These are phyloP conservation scores for Brachionus asplanchnoidis DNA, from an alignment of 1,140 invertebrate species.

Conservation along the genomic window DNA sequence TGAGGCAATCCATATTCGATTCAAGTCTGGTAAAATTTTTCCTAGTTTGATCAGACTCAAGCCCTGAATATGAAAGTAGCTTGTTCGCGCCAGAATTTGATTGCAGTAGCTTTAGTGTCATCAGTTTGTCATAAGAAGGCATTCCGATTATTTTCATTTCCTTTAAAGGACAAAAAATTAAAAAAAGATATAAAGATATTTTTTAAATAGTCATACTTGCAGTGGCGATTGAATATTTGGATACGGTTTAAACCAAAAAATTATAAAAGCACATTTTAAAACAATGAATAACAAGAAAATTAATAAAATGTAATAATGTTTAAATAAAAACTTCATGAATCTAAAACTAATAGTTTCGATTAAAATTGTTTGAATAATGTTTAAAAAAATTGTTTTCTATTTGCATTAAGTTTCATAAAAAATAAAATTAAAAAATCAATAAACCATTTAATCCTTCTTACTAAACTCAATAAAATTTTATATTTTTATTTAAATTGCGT, in stretches of 20 bases:
- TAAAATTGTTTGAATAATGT: neutral
- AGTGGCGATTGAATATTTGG: neutral
- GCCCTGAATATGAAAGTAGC: neutral
- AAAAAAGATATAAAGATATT: neutral
- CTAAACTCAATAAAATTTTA: neutral
- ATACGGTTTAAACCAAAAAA: neutral
- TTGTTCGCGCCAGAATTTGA: neutral
- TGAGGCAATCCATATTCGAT: neutral
- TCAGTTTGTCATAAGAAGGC: neutral
- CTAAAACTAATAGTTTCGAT: neutral
- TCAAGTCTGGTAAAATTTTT: neutral
- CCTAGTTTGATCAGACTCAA: neutral
- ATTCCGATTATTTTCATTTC: constrained; percentile 15
- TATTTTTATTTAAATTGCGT: neutral
- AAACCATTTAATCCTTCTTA: neutral
- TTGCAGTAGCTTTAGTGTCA: neutral
- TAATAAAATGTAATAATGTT: constrained; percentile 10
- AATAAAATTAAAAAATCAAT: neutral
- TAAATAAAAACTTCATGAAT: neutral
- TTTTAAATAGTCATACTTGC: neutral
- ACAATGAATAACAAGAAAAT: constrained; percentile 2
- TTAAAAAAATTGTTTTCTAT: neutral
- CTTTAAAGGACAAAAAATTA: neutral
- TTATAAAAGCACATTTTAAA: neutral
- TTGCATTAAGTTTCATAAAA: neutral